phyloP scores from a whole-genome alignment of 37 sponge, comb jelly and placozoan genomes.

The Haliclona indistincta region DNA sequence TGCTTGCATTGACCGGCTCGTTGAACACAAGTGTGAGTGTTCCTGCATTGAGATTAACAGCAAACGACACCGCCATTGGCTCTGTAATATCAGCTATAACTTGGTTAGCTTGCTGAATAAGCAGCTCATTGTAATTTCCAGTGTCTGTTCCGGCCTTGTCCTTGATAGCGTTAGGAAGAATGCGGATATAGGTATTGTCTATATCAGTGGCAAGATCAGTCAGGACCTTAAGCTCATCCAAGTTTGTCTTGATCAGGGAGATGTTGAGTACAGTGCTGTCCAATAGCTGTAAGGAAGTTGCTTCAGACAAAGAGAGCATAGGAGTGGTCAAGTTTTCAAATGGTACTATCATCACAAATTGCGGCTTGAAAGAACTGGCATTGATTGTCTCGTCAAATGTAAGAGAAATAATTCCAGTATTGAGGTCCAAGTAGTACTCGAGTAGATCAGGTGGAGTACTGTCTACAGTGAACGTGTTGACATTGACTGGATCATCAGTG shows the following conservation, averaged over 20 bases:
- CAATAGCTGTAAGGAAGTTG: slow-evolving; percentile 11
- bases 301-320: slow-evolving; percentile 16
- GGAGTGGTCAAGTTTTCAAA: slow-evolving; percentile 35
- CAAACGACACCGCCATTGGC: slow-evolving; percentile 51
- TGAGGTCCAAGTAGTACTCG: slow-evolving; percentile 62
- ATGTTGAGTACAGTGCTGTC: slow-evolving; percentile 61
- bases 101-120: slow-evolving; percentile 21
- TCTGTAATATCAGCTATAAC: slow-evolving; percentile 63
- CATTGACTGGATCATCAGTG: slow-evolving; percentile 16
- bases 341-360: neutral
- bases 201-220: slow-evolving; percentile 53
- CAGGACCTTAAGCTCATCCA: slow-evolving; percentile 61
- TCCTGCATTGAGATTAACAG: slow-evolving; percentile 62
- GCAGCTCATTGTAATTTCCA: slow-evolving; percentile 20
- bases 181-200: slow-evolving; percentile 54
- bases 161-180: slow-evolving; percentile 33
- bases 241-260: slow-evolving; percentile 60
- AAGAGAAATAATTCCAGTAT: slow-evolving; percentile 57
- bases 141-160: slow-evolving; percentile 32
- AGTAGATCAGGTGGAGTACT: slow-evolving; percentile 56
- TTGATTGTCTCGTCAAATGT: slow-evolving; percentile 84
- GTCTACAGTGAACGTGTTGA: slow-evolving; percentile 39
- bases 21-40: slow-evolving; percentile 62
- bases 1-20: slow-evolving; percentile 78
- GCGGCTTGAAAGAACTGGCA: slow-evolving; percentile 25